A percentile compares a stretch with the other conserved stretches of the same genome.
Conservation (phyloP, 1,140 invertebrate species). For the Diorhabda carinulata region DNA sequence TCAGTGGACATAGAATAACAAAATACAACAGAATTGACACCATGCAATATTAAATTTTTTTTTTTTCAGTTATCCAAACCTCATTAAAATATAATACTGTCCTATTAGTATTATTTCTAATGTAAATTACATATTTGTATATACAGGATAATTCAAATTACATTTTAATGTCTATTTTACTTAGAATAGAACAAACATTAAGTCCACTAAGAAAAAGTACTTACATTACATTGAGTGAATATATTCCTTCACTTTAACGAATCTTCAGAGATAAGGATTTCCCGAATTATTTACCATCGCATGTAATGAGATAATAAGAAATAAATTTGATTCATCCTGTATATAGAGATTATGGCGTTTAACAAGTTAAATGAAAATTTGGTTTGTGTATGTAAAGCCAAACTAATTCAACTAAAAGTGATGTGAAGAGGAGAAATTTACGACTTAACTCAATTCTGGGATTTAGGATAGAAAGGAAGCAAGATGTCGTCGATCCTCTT, state of each 20-base stretch:
- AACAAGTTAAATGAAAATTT: conserved; percentile 15
- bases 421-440: conserved; percentile 1
- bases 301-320: background rate
- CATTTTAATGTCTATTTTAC: background rate
- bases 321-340: background rate
- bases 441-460: conserved; percentile 5
- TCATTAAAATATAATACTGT: conserved; percentile 25
- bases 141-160: conserved; percentile 1
- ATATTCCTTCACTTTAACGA: too few relatives aligned
- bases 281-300: too few relatives aligned
- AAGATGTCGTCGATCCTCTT: conserved; percentile 44
- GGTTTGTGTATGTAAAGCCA: conserved; percentile 9
- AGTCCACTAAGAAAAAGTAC: too few relatives aligned
- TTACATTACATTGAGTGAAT: too few relatives aligned
- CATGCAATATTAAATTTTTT: conserved; percentile 10
- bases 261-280: too few relatives aligned
- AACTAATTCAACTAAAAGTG: conserved; percentile 20
- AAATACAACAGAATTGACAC: conserved; percentile 14
- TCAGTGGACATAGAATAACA: conserved; percentile 13
- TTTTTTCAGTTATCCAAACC: conserved; percentile 14
- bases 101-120: conserved; percentile 20
- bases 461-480: conserved; percentile 26
- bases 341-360: conserved; percentile 16
- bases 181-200: background rate
- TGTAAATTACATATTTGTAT: conserved; percentile 8